Percentiles rank a stretch among this genome's conserved stretches.
phyloP scores from a whole-genome alignment of 2,797 vertebrate genomes.

The Nasua narica region DNA sequence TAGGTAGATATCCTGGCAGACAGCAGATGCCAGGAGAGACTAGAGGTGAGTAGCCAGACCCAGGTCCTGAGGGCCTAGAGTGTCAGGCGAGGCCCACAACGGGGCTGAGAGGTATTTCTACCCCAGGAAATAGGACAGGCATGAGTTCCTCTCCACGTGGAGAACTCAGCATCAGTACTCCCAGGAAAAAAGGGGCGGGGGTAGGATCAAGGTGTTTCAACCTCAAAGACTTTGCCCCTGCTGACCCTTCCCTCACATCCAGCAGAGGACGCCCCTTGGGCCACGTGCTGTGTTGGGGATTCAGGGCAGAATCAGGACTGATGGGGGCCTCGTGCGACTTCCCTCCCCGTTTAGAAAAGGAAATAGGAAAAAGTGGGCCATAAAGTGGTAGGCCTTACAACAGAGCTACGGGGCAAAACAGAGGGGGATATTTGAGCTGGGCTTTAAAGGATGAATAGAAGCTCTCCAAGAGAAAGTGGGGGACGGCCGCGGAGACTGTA shows the following conservation, averaged over 20 bases:
- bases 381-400: neutral
- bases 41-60: neutral
- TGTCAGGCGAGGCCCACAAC: neutral
- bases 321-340: neutral
- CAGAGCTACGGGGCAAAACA: neutral
- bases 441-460: neutral
- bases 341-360: neutral
- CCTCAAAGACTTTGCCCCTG: neutral
- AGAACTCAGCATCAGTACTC: neutral
- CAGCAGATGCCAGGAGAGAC: neutral
- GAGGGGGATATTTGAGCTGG: neutral
- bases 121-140: neutral
- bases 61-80: neutral
- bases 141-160: neutral
- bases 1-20: neutral
- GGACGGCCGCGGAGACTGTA: neutral
- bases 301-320: neutral
- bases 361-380: neutral
- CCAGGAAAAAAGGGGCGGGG: neutral
- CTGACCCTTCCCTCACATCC: neutral
- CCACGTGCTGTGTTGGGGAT: neutral
- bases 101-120: neutral
- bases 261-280: neutral
- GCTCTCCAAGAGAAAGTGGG: neutral
- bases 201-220: neutral